Evolutionary conservation across 37 sponge, comb jelly and placozoan genomes (phyloP), one percentile per base, ranked within the genome.

Genomic region (Eunapius fragilis): DNA sequence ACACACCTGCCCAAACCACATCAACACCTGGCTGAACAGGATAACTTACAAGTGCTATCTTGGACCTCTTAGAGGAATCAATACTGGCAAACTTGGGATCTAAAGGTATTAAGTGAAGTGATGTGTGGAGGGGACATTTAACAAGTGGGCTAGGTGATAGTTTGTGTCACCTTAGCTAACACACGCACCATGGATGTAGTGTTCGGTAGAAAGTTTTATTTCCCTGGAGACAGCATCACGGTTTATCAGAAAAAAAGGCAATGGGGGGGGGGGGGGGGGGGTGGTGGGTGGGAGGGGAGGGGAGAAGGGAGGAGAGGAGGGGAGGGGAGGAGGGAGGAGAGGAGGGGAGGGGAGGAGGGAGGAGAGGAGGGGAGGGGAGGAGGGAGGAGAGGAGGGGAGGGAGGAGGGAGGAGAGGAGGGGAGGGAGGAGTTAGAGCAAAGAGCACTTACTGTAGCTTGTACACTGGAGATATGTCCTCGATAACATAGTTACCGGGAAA

Each of bases 401-500:
- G 22, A 67, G 22, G 68, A 67, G 68, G 68, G 14, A 67, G 68
- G 22, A 22, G 68, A 67, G 22, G 68, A 67, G 68, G 68, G 22
- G 22, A 67, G n/a, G n/a, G n/a, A n/a, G n/a, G n/a, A n/a, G n/a
- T n/a, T n/a, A n/a, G n/a, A n/a, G n/a, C n/a, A n/a, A n/a, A n/a
- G n/a, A 41, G 41, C 6, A 34, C 85, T 84, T 70, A 94, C 94
- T 84, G 80, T 0, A 85, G 85, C 25, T 75, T 88, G 74, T 91
- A 88, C 24, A 94, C 82, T 25, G 94, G 94, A 12, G 94, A 94
- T 5, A 70, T 34, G 36, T 85, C 90, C 34, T 77, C 80, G 0
- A 73, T 69, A 6, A 94, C 94, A 90, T 80, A 94, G 25, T 48
- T 67, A 3, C 74, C 48, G 19, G 96, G 96, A 77, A 95, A 95